Conservation (phyloP, 2,888 invertebrate genomes). For the Ectemnius cavifrons region DNA sequence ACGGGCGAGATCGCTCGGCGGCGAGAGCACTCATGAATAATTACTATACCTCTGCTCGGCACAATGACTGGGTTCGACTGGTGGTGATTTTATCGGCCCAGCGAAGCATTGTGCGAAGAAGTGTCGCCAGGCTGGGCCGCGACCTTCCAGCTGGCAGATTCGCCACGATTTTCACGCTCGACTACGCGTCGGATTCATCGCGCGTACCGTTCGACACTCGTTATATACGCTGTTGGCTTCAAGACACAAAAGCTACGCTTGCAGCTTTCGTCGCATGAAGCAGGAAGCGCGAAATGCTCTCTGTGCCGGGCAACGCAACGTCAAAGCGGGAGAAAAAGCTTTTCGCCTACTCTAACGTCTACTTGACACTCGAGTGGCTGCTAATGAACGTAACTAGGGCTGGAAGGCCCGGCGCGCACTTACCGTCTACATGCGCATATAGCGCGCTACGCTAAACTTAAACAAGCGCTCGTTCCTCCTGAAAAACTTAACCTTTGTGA, state of each 20-base stretch:
- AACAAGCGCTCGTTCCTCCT: slow-evolving; percentile 47
- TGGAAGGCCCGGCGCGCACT: slow-evolving; percentile 26
- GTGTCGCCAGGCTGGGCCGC: slow-evolving; percentile 9
- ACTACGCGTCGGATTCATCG: slow-evolving; percentile 19
- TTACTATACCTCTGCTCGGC: slow-evolving; percentile 6
- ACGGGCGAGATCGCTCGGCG: neutral
- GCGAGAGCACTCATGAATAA: neutral
- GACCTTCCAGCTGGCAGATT: slow-evolving; percentile 32
- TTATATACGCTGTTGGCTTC: neutral
- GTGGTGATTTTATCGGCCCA: neutral
- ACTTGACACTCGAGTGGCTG: slow-evolving; percentile 46
- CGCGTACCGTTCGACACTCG: slow-evolving; percentile 32
- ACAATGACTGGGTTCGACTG: slow-evolving; percentile 5
- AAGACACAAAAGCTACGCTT: slow-evolving; percentile 1
- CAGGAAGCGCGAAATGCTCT: slow-evolving; percentile 10
- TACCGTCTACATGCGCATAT: slow-evolving; percentile 4
- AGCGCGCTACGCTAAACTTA: slow-evolving; percentile 38
- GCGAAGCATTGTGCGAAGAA: slow-evolving; percentile 16
- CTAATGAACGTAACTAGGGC: slow-evolving; percentile 50
- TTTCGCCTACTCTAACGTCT: neutral
- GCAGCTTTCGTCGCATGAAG: neutral
- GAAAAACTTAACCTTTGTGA: slow-evolving; percentile 38
- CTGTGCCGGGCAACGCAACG: slow-evolving; percentile 2
- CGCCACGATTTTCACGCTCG: slow-evolving; percentile 50
- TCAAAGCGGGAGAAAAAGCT: slow-evolving; percentile 37